A percentile compares a stretch with the other conserved stretches of the same genome.
phyloP scores from a whole-genome alignment of 92 coral and sea anemone genomes.

The Blastomussa wellsi region DNA sequence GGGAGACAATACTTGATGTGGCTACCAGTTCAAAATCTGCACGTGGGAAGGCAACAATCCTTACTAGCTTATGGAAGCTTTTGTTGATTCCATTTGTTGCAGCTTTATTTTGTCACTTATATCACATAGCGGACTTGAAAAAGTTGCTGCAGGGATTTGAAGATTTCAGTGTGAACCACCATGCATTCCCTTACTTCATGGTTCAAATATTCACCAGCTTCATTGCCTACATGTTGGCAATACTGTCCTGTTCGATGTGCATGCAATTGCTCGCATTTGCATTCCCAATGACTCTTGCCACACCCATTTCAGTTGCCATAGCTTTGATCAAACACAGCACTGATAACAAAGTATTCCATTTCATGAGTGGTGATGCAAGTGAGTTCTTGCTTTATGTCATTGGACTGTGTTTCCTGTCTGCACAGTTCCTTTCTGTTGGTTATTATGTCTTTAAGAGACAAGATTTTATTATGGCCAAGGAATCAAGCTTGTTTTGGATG shows the following conservation, averaged over 20 bases:
- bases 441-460: constrained; percentile 81
- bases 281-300: constrained; percentile 78
- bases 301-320: constrained; percentile 59
- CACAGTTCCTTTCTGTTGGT: constrained; percentile 78
- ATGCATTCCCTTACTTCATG: constrained; percentile 61
- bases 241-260: constrained; percentile 86
- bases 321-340: constrained; percentile 8
- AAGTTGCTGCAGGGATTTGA: constrained; percentile 50
- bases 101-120: constrained; percentile 54
- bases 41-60: constrained; percentile 79
- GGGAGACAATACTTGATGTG: constrained; percentile 13
- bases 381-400: constrained; percentile 36
- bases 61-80: constrained; percentile 75
- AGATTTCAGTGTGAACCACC: constrained; percentile 32
- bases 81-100: constrained; percentile 84
- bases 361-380: constrained; percentile 16
- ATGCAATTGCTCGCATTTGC: constrained; percentile 83
- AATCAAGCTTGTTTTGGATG: constrained; percentile 89
- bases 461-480: constrained; percentile 91
- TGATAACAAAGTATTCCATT: constrained; percentile 31
- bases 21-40: constrained; percentile 52
- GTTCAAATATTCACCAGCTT: constrained; percentile 82
- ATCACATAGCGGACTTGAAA: constrained; percentile 18
- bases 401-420: constrained; percentile 51
- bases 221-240: constrained; percentile 73